Conservation (phyloP, 2,888 invertebrate genomes). For the Sycophila texana region DNA sequence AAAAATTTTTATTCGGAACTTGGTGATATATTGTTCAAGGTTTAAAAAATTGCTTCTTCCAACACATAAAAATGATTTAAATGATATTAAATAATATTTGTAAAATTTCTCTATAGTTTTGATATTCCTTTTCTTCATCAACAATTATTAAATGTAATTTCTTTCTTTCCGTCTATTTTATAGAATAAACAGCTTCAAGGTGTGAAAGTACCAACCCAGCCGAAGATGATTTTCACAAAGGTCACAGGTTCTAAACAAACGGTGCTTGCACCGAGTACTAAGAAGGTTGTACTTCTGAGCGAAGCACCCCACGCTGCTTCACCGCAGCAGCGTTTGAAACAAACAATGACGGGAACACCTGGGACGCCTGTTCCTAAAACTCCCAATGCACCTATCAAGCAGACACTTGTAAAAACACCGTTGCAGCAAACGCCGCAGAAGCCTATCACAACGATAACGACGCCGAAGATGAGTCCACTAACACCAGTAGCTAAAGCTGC, state of each 20-base stretch:
- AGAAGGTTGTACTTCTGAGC: constrained; percentile 60
- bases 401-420: constrained; percentile 76
- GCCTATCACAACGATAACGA: neutral
- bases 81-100: neutral
- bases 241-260: constrained; percentile 71
- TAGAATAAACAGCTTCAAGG: constrained; percentile 51
- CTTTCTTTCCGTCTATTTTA: constrained; percentile 39
- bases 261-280: constrained; percentile 70
- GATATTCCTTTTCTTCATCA: constrained; percentile 22
- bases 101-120: neutral
- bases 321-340: constrained; percentile 60
- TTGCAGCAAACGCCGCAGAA: constrained; percentile 46
- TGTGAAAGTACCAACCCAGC: constrained; percentile 60
- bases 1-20: too few species aligned
- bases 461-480: constrained; percentile 15
- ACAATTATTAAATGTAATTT: constrained; percentile 8
- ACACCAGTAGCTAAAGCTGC: constrained; percentile 40
- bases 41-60: too few species aligned
- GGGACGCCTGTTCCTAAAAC: constrained; percentile 55
- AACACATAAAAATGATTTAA: too few species aligned
- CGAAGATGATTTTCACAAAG: constrained; percentile 71
- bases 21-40: too few species aligned
- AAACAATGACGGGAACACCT: constrained; percentile 54
- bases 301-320: constrained; percentile 60
- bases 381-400: constrained; percentile 67